Conservation (phyloP, 2,113 vertebrate species). For the Bubo scandiacus region DNA sequence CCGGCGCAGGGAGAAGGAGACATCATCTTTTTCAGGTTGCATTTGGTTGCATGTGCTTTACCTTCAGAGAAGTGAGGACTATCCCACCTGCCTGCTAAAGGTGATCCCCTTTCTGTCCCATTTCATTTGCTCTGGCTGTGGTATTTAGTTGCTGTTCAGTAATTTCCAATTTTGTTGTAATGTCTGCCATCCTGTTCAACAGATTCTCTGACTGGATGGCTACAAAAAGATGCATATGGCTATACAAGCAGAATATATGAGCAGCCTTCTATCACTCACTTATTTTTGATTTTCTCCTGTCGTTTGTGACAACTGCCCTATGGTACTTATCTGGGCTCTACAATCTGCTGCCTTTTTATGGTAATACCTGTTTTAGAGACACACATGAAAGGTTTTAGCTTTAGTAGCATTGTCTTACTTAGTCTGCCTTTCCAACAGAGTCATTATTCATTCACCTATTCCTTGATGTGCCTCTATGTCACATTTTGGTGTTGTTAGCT, state of each 20-base stretch:
- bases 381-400: neutral
- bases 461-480: neutral
- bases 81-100: neutral
- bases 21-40: neutral
- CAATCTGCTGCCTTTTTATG: neutral
- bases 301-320: neutral
- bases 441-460: neutral
- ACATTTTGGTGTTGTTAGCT: neutral
- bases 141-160: neutral
- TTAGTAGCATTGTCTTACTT: neutral
- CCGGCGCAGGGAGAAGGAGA: neutral
- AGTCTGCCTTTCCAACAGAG: neutral
- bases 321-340: neutral
- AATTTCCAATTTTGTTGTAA: neutral
- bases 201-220: neutral
- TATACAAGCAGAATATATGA: neutral
- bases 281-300: neutral
- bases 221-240: neutral
- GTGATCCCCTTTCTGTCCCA: neutral
- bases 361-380: neutral
- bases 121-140: neutral
- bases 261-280: neutral
- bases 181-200: neutral
- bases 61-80: neutral
- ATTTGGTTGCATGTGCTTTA: neutral